Base-by-base conservation (phyloP, 2,113 vertebrate species). In the Cryptotis parvus region DNA sequence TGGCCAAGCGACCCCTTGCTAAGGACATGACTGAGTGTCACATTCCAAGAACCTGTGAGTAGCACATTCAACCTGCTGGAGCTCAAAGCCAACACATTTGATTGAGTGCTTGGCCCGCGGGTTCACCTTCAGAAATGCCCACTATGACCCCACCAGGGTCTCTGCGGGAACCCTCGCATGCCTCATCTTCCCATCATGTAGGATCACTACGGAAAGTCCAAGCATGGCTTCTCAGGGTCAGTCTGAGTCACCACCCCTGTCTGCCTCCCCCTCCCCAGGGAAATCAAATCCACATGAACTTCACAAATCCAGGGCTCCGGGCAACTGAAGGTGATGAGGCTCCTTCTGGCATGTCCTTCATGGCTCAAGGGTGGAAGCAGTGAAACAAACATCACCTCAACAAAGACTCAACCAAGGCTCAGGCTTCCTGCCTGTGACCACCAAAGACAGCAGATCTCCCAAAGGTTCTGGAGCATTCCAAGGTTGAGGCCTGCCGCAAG, bases 161-260 rank as follows among this genome's bases (percentile, higher is more conserved):
- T 6, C 16, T 14, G 9, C 77, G 22, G 80, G 41, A 29, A 65
- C 18, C 29, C n/a, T 31, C 4, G 27, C 4, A 9, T 20, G 1
- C 20, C 39, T 35, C 9, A 0, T 4, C 31, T 3, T 55, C 24
- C 73, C 6, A 0, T 7, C 24, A 31, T 29, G 0, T 31, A 26
- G 3, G 29, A 14, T 33, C 69, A 35, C 37, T 26, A 16, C 82
- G 11, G 20, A 26, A 26, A 1, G 55, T 68, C 33, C 70, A 26
- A 58, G 15, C 24, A 24, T 58, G 18, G 55, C 65, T n/a, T 27
- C 20, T 24, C 15, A 41, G 14, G 43, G 16, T 49, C 15, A 7
- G 35, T 24, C 37, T 76, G 31, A 33, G 72, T 65, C 49, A 39
- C 41, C 37, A 41, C 85, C 45, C 14, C 55, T 58, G n/a, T n/a